Base-by-base conservation (phyloP, 2,113 vertebrate species). In the Zosterops pallidus region DNA sequence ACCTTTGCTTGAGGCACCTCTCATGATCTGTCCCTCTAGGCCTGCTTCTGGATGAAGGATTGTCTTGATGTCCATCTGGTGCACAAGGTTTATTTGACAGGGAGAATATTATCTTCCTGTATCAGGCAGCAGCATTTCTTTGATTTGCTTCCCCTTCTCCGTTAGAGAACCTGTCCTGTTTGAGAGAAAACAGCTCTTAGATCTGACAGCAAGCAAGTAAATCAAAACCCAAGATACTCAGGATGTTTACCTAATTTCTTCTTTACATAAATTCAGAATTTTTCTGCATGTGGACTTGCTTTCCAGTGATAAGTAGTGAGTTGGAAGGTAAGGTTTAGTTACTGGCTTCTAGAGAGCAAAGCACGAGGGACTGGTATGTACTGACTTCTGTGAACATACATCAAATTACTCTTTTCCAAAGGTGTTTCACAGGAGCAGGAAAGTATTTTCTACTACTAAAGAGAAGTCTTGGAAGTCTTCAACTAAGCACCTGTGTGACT, bases 11-110 rank as follows among this genome's bases (percentile, higher is more conserved):
- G 53, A 69, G 31, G 47, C 29, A 33, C 23, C 13, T 78, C 0
- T 0, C 2, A 3, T 83, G 33, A 33, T 68, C 60, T 0, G 0
- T 72, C 13, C 11, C 12, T 2, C 39, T 49, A 52, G 55, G 9
- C 10, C 13, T 76, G 14, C 47, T 75, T 82, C 23, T 60, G 14
- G 25, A 3, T 69, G 56, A 41, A 52, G 26, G 11, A 47, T 62
- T 53, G 35, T 52, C 56, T 68, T 80, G 33, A 12, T 62, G 29
- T 64, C 1, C 0, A 11, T 59, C 63, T 84, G 24, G 46, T 86
- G 50, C 59, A n/a, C 24, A 23, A 50, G 52, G 47, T 76, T 76
- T 90, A 39, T 62, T 52, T 92, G 74, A 23, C 39, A 70, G 55
- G 47, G 37, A 35, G 46, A 74, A 9, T 56, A 39, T 57, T 76